A percentile compares a stretch with the other conserved stretches of the same genome.
Evolutionary conservation across 1,140 invertebrate genomes (phyloP).

Genomic region (Bombus superbus): DNA sequence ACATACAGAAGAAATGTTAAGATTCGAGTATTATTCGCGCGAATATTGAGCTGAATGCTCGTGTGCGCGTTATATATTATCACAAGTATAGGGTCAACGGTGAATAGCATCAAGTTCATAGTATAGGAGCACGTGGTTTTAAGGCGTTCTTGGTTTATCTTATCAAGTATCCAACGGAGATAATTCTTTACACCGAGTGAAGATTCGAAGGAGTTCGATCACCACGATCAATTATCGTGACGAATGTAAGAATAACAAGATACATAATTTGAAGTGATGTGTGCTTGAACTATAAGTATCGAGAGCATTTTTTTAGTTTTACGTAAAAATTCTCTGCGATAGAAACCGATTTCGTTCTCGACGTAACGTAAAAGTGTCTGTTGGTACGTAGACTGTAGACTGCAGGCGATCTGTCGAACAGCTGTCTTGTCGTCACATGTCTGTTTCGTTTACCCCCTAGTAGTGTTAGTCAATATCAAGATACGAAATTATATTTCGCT

Average conservation of each 20-base stretch:
- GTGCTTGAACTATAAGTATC: not conserved
- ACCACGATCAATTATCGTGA: not conserved
- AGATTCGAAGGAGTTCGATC: slow-evolving; percentile 15
- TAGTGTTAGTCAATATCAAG: not conserved
- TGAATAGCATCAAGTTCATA: slow-evolving; percentile 12
- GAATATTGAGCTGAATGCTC: not conserved
- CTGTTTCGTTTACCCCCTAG: not conserved
- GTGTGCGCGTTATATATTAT: slow-evolving; percentile 23
- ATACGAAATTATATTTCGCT: not conserved
- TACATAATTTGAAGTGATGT: not conserved
- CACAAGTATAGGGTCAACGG: slow-evolving; percentile 1
- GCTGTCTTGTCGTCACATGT: slow-evolving; percentile 27
- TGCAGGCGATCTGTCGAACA: slow-evolving; percentile 22
- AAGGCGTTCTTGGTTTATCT: slow-evolving; percentile 10
- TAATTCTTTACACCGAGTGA: not conserved
- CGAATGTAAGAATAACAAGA: slow-evolving; percentile 10
- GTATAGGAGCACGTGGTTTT: slow-evolving; percentile 47
- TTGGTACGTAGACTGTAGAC: not conserved
- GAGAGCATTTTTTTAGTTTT: not conserved
- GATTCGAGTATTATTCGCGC: slow-evolving; percentile 25
- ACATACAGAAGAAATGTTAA: not conserved
- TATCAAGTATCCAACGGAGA: not conserved
- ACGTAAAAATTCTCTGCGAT: not conserved
- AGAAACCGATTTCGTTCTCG: slow-evolving; percentile 7
- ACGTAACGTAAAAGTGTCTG: not conserved